Evolutionary conservation across 2,888 invertebrate genomes (phyloP), one percentile per base, ranked within the genome.

Genomic region (Myopa testacea): DNA sequence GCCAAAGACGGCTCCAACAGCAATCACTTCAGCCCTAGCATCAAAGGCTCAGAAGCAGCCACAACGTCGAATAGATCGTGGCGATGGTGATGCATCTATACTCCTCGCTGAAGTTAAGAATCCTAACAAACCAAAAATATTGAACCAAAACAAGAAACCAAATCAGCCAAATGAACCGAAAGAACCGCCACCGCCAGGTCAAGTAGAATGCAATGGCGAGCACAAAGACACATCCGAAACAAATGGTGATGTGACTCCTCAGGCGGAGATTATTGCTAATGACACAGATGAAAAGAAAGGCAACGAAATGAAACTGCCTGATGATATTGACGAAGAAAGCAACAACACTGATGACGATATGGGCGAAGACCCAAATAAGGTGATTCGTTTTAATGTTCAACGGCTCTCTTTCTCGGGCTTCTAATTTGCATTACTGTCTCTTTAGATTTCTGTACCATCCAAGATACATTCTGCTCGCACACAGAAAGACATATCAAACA

Each of bases 401-500:
- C 40, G 19, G 8, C 8, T 26, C 16, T 62, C 34, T 60, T 52
- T 26, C 26, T 26, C 26, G 26, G 26, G 26, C 26, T 1, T 26
- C n/a, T 52, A n/a, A 78, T n/a, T 76, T 74, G 72, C 37, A 70
- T 55, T 63, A 26, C 14, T 63, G 4, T 52, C 12, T 8, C 76
- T 74, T 7, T 67, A 82, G 82, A 79, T 79, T 38, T 37, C 78
- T 58, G 80, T 80, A 4, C 79, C 82, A 6, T 69, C 81, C 16
- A 83, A 83, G 14, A 45, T 45, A 45, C 81, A 78, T 6, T 78
- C 82, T 0, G 74, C 76, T 10, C 70, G 79, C 38, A 86, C 85
- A 76, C 83, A 86, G 69, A 84, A 87, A 45, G 86, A 88, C 52
- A 85, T 89, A 63, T 83, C 84, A 34, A 84, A 81, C 67, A 83